Base-by-base conservation (phyloP, 2,113 vertebrate species). In the Protomyctophum bolini region DNA sequence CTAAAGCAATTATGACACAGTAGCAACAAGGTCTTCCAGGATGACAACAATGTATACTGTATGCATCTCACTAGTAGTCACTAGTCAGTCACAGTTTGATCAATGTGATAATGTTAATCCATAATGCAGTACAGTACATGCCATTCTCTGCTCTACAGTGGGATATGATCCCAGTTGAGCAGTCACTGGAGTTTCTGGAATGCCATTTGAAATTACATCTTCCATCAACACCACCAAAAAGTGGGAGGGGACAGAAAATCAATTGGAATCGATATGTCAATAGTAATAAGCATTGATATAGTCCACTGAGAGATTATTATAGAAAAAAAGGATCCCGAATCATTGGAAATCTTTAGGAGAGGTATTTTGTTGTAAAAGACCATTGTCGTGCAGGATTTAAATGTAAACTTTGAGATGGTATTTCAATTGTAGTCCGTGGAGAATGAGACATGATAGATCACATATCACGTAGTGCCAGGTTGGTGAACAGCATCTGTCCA, bases 251-350 rank as follows among this genome's bases (percentile, higher is more conserved):
- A 63, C 54, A 10, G 41, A 67, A 64, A 62, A 73, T 84, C 68
- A 73, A 29, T 81, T 62, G 70, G 55, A 66, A 66, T 58, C 60
- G 58, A 69, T 57, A 67, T 68, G 75, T 52, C 65, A 62, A 65
- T 72, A 77, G 57, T 66, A 66, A 83, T 73, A 72, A 75, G 29
- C 48, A 71, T 2, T 46, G 72, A 66, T 51, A 21, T 29, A 6
- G 51, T n/a, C 0, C 54, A 54, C 46, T 58, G 49, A 63, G 29
- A 45, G 11, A 56, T 46, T 3, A 12, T 14, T 59, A 41, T 7
- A 49, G 7, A 6, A 21, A 62, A 21, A 52, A 29, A 62, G 63
- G 12, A 15, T 14, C 10, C 28, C 1, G 6, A 1, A 41, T 14
- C 7, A 15, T 6, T 10, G 15, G 8, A 28, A 58, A 29, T 41